A percentile compares a stretch with the other conserved stretches of the same genome.
These are phyloP conservation scores for Crocidura indochinensis DNA, from an alignment of 2,797 vertebrate species.

Conservation along the genomic window DNA sequence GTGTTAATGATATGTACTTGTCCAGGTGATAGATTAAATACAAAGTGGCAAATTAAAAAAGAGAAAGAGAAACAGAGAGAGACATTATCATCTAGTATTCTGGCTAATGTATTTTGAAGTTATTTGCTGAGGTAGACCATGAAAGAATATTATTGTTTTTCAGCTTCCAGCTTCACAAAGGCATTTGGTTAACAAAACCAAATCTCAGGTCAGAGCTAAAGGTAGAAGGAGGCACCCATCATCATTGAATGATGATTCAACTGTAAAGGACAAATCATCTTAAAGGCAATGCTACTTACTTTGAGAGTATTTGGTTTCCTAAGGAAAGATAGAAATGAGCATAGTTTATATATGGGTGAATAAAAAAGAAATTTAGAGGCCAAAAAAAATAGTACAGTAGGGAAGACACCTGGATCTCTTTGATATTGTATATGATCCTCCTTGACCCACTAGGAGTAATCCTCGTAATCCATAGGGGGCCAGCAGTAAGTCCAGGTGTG, in stretches of 20 bases:
- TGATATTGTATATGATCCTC: no score
- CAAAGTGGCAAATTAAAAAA: neutral
- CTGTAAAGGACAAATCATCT: slow-evolving; percentile 69
- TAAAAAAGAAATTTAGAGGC: neutral
- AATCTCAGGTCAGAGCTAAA: slow-evolving; percentile 43
- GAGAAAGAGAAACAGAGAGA: neutral
- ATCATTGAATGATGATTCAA: slow-evolving; percentile 65
- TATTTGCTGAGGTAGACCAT: neutral
- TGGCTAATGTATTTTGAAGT: neutral
- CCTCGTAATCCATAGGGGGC: no score
- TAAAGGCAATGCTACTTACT: slow-evolving; percentile 24
- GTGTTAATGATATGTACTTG: neutral
- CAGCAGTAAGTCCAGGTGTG: no score
- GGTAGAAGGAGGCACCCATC: slow-evolving; percentile 43
- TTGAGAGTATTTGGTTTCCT: slow-evolving; percentile 57
- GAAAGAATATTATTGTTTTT: slow-evolving; percentile 46
- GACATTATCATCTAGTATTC: neutral
- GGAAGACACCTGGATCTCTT: neutral
- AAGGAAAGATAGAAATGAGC: neutral
- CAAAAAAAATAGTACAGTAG: neutral
- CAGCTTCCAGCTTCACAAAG: slow-evolving; percentile 68
- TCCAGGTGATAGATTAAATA: neutral
- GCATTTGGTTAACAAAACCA: slow-evolving; percentile 63
- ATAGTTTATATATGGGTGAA: neutral
- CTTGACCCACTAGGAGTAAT: no score